These are phyloP conservation scores for Phthorimaea operculella DNA, from an alignment of 1,140 invertebrate genomes.

Conservation along the genomic window DNA sequence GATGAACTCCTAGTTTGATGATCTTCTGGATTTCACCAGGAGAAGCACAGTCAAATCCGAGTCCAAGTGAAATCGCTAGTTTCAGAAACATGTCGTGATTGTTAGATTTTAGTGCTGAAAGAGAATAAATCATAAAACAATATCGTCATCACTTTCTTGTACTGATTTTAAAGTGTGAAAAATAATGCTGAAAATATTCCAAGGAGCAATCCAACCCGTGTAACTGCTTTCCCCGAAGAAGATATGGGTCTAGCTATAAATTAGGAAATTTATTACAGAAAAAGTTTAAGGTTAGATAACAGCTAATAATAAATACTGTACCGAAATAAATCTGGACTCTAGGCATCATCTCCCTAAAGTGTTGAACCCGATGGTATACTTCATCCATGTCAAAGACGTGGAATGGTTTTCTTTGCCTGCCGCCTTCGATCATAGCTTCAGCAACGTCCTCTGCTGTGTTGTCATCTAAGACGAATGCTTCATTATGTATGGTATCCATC, in stretches of 20 bases:
- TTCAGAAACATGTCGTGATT: conserved; percentile 73
- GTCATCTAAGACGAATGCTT: conserved; percentile 15
- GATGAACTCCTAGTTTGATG: conserved; percentile 70
- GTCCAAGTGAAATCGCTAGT: conserved; percentile 73
- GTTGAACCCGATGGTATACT: conserved; percentile 15
- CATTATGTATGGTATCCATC: too few species aligned
- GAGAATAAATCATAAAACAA: too few species aligned
- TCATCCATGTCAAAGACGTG: conserved; percentile 30
- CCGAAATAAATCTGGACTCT: conserved; percentile 32
- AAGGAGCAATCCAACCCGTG: too few species aligned
- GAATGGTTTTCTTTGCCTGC: conserved; percentile 25
- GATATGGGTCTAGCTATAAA: too few species aligned
- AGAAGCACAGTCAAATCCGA: conserved; percentile 82
- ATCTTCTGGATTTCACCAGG: conserved; percentile 77
- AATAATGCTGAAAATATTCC: too few species aligned
- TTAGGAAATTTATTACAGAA: too few species aligned
- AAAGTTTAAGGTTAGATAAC: too few species aligned
- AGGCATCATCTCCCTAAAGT: conserved; percentile 28
- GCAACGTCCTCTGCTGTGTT: conserved; percentile 19
- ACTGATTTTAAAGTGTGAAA: too few species aligned
- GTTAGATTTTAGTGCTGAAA: conserved; percentile 80
- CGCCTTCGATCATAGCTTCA: conserved; percentile 20
- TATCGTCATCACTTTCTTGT: too few species aligned
- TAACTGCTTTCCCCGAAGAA: too few species aligned
- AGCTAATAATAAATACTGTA: too few species aligned